Evolutionary conservation across 1,140 invertebrate genomes (phyloP).

Genomic region (Aphis gossypii): DNA sequence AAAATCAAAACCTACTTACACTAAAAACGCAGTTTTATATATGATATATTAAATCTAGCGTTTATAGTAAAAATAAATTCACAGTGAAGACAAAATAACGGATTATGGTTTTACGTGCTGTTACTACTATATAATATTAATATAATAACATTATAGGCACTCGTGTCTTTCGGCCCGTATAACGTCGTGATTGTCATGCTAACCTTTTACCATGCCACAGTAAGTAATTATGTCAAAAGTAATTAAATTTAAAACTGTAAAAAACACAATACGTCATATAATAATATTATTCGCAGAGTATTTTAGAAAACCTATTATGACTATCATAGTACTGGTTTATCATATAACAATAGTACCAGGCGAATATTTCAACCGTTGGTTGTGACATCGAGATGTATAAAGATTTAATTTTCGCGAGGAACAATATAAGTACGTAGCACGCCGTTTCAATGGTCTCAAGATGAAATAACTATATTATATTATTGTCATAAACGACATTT

Average conservation of each 20-base stretch:
- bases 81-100: neutral
- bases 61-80: neutral
- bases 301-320: neutral
- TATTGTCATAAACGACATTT: neutral
- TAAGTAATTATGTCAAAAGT: slow-evolving; percentile 2
- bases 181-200: neutral
- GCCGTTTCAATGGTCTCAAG: neutral
- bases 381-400: neutral
- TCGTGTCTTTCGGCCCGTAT: neutral
- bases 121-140: neutral
- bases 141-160: neutral
- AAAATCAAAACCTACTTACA: neutral
- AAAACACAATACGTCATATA: neutral
- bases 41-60: neutral
- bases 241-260: slow-evolving; percentile 11
- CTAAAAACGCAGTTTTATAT: neutral
- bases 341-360: neutral
- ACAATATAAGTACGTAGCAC: neutral
- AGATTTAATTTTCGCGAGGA: neutral
- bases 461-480: neutral
- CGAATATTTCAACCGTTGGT: neutral
- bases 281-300: neutral
- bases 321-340: neutral
- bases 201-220: neutral
- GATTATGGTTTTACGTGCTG: neutral